Conservation (phyloP, 2,888 invertebrate species). For the Aporophyla nigra region DNA sequence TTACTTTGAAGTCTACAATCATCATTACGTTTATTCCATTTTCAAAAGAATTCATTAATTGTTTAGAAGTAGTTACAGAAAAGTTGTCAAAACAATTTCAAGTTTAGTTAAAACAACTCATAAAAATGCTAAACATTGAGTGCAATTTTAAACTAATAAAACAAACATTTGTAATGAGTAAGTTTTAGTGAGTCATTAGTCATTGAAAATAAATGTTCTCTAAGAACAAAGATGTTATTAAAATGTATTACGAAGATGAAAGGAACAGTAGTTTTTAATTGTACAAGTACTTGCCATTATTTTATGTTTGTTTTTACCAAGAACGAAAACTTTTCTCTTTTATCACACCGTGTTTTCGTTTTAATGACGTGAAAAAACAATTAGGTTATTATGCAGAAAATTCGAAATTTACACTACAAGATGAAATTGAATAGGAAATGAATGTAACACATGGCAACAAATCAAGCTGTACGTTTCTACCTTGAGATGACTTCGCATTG, state of each 20-base stretch:
- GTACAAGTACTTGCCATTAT: not conserved
- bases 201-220: conserved; percentile 16
- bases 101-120: conserved; percentile 50
- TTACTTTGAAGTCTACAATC: conserved; percentile 19
- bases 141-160: conserved; percentile 47
- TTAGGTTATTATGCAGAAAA: not conserved
- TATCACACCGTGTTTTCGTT: not conserved
- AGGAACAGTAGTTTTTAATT: not conserved
- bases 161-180: conserved; percentile 59
- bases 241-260: conserved; percentile 26
- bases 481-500: too few species aligned
- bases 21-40: not conserved
- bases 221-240: conserved; percentile 30
- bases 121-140: conserved; percentile 60
- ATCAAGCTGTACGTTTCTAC: too few species aligned
- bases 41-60: conserved; percentile 26
- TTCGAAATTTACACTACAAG: not conserved
- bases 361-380: not conserved
- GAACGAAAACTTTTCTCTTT: not conserved
- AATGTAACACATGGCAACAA: too few species aligned
- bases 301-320: not conserved
- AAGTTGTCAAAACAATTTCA: conserved; percentile 53
- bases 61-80: conserved; percentile 30
- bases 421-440: too few species aligned
- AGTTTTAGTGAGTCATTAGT: conserved; percentile 41